phyloP scores from a whole-genome alignment of 92 coral and sea anemone species.

The Heliopora coerulea region DNA sequence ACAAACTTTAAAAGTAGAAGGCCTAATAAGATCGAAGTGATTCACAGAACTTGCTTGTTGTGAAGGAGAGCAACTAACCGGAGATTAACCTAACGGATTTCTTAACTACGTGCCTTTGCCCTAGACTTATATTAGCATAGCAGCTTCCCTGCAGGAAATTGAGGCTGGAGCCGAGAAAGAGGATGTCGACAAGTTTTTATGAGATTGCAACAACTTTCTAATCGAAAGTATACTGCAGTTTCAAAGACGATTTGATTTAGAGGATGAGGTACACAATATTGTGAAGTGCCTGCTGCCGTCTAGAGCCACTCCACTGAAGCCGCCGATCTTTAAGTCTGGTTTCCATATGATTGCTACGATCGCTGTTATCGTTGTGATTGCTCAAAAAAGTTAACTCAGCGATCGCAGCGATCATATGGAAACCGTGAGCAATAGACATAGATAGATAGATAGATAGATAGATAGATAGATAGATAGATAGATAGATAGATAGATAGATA shows the following conservation, averaged over 20 bases:
- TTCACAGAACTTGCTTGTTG: not conserved
- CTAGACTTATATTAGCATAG: constrained; percentile 16
- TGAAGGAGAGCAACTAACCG: too few relatives aligned
- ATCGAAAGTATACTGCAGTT: constrained; percentile 24
- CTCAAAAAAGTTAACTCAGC: too few relatives aligned
- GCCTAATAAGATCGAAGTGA: constrained; percentile 10
- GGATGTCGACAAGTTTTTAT: constrained; percentile 15
- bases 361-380: too few relatives aligned
- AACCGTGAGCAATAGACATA: too few relatives aligned
- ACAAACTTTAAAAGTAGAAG: constrained; percentile 22
- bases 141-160: constrained; percentile 21
- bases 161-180: constrained; percentile 1
- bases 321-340: too few relatives aligned
- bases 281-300: constrained; percentile 10
- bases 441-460: too few relatives aligned
- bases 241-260: constrained; percentile 7
- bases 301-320: constrained; percentile 3
- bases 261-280: not conserved
- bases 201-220: constrained; percentile 15
- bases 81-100: constrained; percentile 10
- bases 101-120: constrained; percentile 14
- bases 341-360: too few relatives aligned
- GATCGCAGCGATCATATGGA: too few relatives aligned
- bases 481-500: too few relatives aligned
- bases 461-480: too few relatives aligned